Evolutionary conservation across 1,140 invertebrate genomes (phyloP).

Genomic region (Ganaspis sp.): DNA sequence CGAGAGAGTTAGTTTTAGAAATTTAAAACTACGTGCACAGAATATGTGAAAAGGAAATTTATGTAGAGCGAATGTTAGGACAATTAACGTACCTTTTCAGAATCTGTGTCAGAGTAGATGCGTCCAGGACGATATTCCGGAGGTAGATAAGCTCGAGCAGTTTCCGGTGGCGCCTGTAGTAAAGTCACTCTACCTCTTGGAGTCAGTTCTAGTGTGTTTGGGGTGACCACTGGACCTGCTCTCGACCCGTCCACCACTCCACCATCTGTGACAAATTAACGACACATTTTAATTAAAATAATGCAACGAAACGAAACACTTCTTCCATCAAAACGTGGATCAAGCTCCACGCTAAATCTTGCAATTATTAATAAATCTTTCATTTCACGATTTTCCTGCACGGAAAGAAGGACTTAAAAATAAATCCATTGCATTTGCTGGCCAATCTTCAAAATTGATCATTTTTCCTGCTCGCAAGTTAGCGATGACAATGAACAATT

Average conservation of each 20-base stretch:
- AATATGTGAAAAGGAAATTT: background rate
- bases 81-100: constrained; percentile 74
- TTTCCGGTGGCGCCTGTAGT: constrained; percentile 73
- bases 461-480: too few relatives aligned
- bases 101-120: constrained; percentile 77
- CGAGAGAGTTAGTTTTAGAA: background rate
- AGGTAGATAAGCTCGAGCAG: constrained; percentile 76
- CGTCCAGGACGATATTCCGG: constrained; percentile 78
- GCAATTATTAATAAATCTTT: background rate
- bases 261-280: constrained; percentile 75
- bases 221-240: constrained; percentile 76
- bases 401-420: too few relatives aligned
- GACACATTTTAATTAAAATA: constrained; percentile 34
- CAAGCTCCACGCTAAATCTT: background rate
- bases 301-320: background rate
- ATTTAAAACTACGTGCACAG: background rate
- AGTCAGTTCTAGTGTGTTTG: constrained; percentile 76
- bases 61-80: background rate
- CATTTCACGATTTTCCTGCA: background rate
- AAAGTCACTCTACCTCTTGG: constrained; percentile 76
- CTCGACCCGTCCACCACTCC: constrained; percentile 74
- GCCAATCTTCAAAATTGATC: too few relatives aligned
- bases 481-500: too few relatives aligned
- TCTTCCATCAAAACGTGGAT: background rate
- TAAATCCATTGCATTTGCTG: too few relatives aligned